phyloP scores from a whole-genome alignment of 2,797 vertebrate species.

The Gymnopithys bicolor region DNA sequence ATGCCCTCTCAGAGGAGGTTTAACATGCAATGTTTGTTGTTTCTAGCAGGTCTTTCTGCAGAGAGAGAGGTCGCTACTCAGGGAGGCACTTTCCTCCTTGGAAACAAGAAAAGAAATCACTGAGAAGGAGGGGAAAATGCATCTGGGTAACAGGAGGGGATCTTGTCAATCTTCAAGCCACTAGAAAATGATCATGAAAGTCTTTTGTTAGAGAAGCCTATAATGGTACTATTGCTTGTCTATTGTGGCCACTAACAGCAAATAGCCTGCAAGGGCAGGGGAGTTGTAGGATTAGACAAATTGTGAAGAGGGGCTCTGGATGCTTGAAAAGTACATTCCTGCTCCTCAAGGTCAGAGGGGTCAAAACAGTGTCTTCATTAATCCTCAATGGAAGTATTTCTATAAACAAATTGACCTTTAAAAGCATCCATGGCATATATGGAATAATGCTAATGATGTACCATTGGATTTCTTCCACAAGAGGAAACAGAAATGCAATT shows the following conservation, averaged over 20 bases:
- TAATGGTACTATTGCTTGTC: slow-evolving; percentile 77
- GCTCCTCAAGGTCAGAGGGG: slow-evolving; percentile 53
- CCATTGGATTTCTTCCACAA: slow-evolving; percentile 17
- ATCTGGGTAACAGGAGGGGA: slow-evolving; percentile 79
- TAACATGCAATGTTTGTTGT: slow-evolving; percentile 76
- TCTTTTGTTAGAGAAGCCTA: slow-evolving; percentile 78
- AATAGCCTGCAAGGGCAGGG: slow-evolving; percentile 64
- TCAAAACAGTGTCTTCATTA: slow-evolving; percentile 68
- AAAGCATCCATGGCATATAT: slow-evolving; percentile 10
- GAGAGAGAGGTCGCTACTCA: slow-evolving; percentile 75
- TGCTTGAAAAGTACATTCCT: slow-evolving; percentile 66
- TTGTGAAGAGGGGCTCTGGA: slow-evolving; percentile 58
- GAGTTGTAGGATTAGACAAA: slow-evolving; percentile 70
- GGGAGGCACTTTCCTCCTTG: slow-evolving; percentile 80
- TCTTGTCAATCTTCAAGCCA: slow-evolving; percentile 80
- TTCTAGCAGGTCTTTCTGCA: slow-evolving; percentile 73
- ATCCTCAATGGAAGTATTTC: slow-evolving; percentile 40
- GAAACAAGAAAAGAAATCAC: slow-evolving; percentile 82
- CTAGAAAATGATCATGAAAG: slow-evolving; percentile 79
- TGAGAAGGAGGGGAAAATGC: slow-evolving; percentile 74
- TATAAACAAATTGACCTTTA: slow-evolving; percentile 63
- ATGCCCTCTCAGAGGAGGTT: slow-evolving; percentile 72
- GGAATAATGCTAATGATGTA: slow-evolving; percentile 41
- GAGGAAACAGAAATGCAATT: slow-evolving; percentile 25
- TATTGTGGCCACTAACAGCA: slow-evolving; percentile 73